These are phyloP conservation scores for Shinisaurus crocodilurus DNA, from an alignment of 2,113 vertebrate genomes.

Conservation along the genomic window DNA sequence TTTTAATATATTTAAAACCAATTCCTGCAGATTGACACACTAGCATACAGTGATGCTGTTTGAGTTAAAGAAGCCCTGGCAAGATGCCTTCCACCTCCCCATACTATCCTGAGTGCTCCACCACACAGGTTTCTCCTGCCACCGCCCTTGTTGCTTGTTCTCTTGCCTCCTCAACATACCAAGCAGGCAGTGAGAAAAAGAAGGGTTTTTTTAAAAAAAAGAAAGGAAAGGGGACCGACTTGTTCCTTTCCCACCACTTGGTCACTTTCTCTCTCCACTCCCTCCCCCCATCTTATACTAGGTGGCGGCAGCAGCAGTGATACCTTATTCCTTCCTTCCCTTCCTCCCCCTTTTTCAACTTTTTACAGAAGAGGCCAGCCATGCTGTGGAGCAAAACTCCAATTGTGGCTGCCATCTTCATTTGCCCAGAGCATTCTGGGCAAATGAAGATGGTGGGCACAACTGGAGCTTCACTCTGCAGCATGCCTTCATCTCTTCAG, in stretches of 20 bases:
- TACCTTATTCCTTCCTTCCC: background rate
- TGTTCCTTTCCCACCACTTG: background rate
- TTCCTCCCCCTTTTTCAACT: background rate
- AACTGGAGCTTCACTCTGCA: no score
- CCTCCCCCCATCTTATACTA: no score
- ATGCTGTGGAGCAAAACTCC: no score
- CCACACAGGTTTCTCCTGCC: background rate
- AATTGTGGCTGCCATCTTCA: no score
- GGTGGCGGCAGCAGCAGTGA: no score
- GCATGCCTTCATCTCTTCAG: no score
- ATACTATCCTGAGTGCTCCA: background rate
- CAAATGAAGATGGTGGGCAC: no score
- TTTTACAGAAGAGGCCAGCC: no score
- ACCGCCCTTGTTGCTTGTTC: background rate
- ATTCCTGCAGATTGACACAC: background rate
- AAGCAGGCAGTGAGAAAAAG: no score
- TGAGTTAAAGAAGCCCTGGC: background rate
- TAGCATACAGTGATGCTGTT: background rate
- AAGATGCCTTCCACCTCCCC: background rate
- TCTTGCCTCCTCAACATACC: no score
- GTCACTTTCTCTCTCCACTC: no score
- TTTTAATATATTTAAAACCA: conserved; percentile 5
- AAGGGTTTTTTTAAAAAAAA: background rate
- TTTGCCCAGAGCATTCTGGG: no score
- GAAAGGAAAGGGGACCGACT: background rate